Evolutionary conservation across 2,888 invertebrate species (phyloP).

Genomic region (Pheosia gnoma): DNA sequence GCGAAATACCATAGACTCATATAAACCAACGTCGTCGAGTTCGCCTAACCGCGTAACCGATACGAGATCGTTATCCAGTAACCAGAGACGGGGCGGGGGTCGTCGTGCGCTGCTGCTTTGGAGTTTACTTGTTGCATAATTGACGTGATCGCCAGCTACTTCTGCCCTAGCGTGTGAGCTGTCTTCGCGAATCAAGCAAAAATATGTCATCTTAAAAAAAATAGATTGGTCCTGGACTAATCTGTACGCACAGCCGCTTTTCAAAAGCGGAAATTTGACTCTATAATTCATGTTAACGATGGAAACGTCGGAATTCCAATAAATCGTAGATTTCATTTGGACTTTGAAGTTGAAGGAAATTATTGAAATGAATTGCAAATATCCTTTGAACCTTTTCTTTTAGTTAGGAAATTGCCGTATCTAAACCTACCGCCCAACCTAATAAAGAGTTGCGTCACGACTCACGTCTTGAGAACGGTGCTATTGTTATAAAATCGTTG

Average conservation of each 20-base stretch:
- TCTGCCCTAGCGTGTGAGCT: not conserved
- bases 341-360: not conserved
- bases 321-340: not conserved
- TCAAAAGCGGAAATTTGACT: too few species aligned
- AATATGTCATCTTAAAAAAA: not conserved
- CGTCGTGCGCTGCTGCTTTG: conserved; percentile 24
- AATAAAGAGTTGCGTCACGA: conserved; percentile 11
- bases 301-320: not conserved
- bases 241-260: too few species aligned
- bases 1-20: not conserved
- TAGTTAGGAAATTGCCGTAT: conserved; percentile 9
- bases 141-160: not conserved
- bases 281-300: not conserved
- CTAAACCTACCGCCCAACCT: too few species aligned
- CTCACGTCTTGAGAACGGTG: conserved; percentile 26
- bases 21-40: conserved; percentile 16
- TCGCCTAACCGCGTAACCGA: conserved; percentile 27
- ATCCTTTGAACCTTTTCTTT: conserved; percentile 16
- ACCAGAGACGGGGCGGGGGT: conserved; percentile 24
- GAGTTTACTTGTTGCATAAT: conserved; percentile 19
- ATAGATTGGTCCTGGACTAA: not conserved
- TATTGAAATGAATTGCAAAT: conserved; percentile 12
- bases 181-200: not conserved
- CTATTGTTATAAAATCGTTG: conserved; percentile 44
- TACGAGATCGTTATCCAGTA: conserved; percentile 33